phyloP scores from a whole-genome alignment of 2,888 invertebrate genomes.

The Cylloceria caligata region DNA sequence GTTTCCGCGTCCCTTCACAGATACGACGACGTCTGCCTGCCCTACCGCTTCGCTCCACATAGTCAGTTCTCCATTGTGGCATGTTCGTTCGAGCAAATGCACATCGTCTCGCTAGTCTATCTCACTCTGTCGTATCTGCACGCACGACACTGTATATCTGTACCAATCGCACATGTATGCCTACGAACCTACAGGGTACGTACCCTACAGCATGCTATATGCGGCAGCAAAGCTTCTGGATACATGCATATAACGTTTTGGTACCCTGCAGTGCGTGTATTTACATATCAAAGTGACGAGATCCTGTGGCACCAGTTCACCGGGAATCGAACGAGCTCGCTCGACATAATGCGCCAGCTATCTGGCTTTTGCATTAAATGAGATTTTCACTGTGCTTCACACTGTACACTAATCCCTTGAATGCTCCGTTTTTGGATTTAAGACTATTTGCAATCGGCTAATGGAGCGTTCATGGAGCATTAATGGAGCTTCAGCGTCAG shows the following conservation, averaged over 20 bases:
- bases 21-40: conserved; percentile 58
- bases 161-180: conserved; percentile 44
- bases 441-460: conserved; percentile 62
- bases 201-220: conserved; percentile 42
- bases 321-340: conserved; percentile 58
- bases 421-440: conserved; percentile 72
- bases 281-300: conserved; percentile 84
- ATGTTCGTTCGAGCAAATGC: conserved; percentile 83
- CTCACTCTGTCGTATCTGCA: conserved; percentile 51
- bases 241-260: conserved; percentile 65
- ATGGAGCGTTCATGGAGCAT: conserved; percentile 52
- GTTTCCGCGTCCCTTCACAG: conserved; percentile 60
- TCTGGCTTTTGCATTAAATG: conserved; percentile 30
- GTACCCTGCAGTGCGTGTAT: conserved; percentile 81
- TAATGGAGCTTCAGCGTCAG: too few relatives aligned
- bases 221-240: conserved; percentile 56
- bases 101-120: conserved; percentile 75
- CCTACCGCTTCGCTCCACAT: conserved; percentile 69
- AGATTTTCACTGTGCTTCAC: conserved; percentile 50
- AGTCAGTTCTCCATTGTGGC: conserved; percentile 81
- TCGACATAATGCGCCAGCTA: conserved; percentile 65
- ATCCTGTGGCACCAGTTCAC: conserved; percentile 65
- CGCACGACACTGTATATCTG: conserved; percentile 48
- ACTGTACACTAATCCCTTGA: conserved; percentile 68
- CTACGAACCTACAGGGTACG: conserved; percentile 28